Base-by-base conservation (phyloP, 2,113 vertebrate genomes). In the Muntiacus reevesi region DNA sequence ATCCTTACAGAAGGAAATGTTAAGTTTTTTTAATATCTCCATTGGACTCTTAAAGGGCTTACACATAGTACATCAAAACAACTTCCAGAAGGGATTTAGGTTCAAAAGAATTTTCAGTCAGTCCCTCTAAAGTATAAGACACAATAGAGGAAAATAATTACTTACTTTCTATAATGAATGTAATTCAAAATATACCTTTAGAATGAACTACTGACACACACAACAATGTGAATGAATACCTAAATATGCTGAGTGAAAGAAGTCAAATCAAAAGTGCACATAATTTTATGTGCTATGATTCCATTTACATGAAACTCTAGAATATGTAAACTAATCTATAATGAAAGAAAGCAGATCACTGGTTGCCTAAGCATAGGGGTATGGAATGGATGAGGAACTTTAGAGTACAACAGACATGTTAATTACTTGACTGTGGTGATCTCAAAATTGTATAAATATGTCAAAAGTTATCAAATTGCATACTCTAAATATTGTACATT, bases 131-230 rank as follows among this genome's bases (percentile, higher is more conserved):
- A 92, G 71, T 45, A 23, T 84, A 96, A 82, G 17, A 78, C 16
- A 87, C 45, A 95, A 59, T 2, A 6, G 67, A 93, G 45, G 25
- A 36, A 84, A 85, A 87, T 19, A 81, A 55, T 40, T 74, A 91
- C 54, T 97, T 81, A 84, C 33, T 74, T 97, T 93, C 15, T 82
- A 40, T 79, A 96, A 89, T 52, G 79, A 91, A 67, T 93, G 60
- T 57, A 87, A 95, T 67, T 96, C 36, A 88, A 96, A 94, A 85
- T 36, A 59, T 15, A 84, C 43, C 40, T 74, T 91, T 67, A 89
- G 55, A 92, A 89, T 79, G 55, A 96, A 92, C 55, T 91, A 89
- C 45, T 62, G 60, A 93, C 67, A 76, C 1, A 89, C 0, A 76
- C 27, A 81, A 85, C 23, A 52, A 93, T 19, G 79, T 43, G 28